Base-by-base conservation (phyloP, 2,113 vertebrate genomes). In the Ancistrus triradiatus region DNA sequence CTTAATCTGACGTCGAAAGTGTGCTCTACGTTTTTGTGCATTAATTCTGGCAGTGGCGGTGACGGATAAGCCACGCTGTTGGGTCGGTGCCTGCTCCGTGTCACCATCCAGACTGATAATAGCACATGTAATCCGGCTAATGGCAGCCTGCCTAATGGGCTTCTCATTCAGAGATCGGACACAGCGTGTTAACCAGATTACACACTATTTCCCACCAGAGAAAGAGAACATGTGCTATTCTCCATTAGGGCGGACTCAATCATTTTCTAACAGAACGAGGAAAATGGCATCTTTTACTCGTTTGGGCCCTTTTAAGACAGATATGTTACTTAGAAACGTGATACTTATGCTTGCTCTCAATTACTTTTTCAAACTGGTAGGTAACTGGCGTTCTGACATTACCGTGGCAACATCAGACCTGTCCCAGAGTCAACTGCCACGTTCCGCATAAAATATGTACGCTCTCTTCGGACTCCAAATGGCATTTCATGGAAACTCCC, bases 111-210 rank as follows among this genome's bases (percentile, higher is more conserved):
- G 57, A 25, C 28, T 71, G 69, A 66, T 66, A 71, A 71, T 66
- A 70, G 61, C 57, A 61, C 48, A 44, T 72, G 63, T 66, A 72
- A 66, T 67, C 70, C 59, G 19, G 56, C 52, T 72, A 72, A 72
- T 67, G 70, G 59, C 70, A 57, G 70, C 31, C 43, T 43, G 70
- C 58, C 58, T 67, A 68, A 68, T 68, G 61, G 70, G 48, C 19
- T 62, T 63, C 64, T 63, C 64, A 67, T 58, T 73, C 59, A 47
- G 52, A 62, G 53, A 68, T 67, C 15, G 9, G 70, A 73, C 52
- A 63, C 65, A 64, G 38, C 8, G 48, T 68, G 40, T 64, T 59
- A 68, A 72, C 46, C 51, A 62, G 56, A 67, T 72, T 72, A 72
- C 63, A 57, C 51, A 11, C 31, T 49, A 60, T 62, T 67, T 63